Evolutionary conservation across 2,797 vertebrate species (phyloP), one percentile per base, ranked within the genome.

Genomic region (Rallus crepitans): DNA sequence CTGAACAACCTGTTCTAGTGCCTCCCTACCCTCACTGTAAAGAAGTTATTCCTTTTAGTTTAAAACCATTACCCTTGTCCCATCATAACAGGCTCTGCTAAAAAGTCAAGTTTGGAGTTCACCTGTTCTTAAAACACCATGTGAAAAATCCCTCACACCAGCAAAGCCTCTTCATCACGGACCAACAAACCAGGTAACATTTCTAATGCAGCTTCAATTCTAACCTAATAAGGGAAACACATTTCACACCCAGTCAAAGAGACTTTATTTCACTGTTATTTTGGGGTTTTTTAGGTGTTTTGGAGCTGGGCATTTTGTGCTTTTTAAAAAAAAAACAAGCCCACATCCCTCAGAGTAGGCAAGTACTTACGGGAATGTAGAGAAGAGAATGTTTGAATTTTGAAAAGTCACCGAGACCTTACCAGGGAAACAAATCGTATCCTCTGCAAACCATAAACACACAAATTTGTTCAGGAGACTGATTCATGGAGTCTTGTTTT

Each of bases 11-110:
- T 20, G 11, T 55, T 17, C 37, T 42, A 64, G 15, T 14, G n/a
- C 48, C 59, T 64, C 28, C 69, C 11, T 8, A 57, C 7, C 2
- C 4, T 40, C 15, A 52, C 0, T 0, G 3, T 8, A 68, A 92
- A 75, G 37, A 39, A 23, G 6, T 2, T 40, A 6, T 76, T 56
- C 37, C 24, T 76, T 60, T 53, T 17, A 53, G 11, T 65, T 82
- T 45, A 80, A 72, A 77, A 52, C 7, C 35, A 11, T 9, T 48
- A 23, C 0, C 2, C 40, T 39, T 33, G 47, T 11, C 19, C n/a
- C 69, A 24, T 4, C 3, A 3, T 33, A 50, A 40, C 3, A 17
- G 13, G 30, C 18, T 9, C 11, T 30, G 12, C 24, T 50, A 57
- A 39, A 61, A 70, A 42, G 27, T 64, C 24, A 33, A 27, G 30